Base-by-base conservation (phyloP, 2,888 invertebrate species). In the Danaus chrysippus region DNA sequence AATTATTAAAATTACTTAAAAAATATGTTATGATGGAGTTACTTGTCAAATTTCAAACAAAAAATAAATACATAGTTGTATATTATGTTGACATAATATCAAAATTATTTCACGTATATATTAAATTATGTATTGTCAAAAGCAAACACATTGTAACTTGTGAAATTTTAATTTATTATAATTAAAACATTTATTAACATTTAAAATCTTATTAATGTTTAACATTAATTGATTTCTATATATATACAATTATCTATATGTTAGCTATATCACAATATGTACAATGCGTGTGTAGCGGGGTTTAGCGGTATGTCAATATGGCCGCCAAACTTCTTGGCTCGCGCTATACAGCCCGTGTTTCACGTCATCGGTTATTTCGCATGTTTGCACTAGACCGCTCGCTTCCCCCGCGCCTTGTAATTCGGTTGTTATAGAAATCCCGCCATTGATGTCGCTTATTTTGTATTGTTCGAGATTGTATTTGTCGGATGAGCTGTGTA, bases 291-390 rank as follows among this genome's bases (percentile, higher is more conserved):
- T 34, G 64, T 62, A 62, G 56, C 43, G 61, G 57, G 67, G 66
- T 68, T 67, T 62, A 72, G 75, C 73, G 72, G 71, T 76, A 70
- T 77, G 86, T 93, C 92, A 95, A 91, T 95, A 95, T 61, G 95
- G 95, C 82, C 95, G 92, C 95, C 95, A 96, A n/a, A 96, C 95
- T 82, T 91, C 87, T 78, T 89, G 86, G 70, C 73, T 87, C 64
- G 78, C 82, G 57, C 79, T 90, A 71, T 82, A 89, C 46, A 85
- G 76, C 41, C 83, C 86, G 59, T 88, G 88, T 73, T 93, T 92
- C 19, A 87, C 92, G 67, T 93, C 93, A 34, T 92, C 93, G 53
- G 83, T 87, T 0, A 86, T 86, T 63, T 92, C 92, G 63, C 92
- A 93, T 43, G 84, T 86, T 70, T 91, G 92, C 9, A 91, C 85